A percentile compares a stretch with the other conserved stretches of the same genome.
phyloP scores from a whole-genome alignment of 2,888 invertebrate genomes.

The Busseola fusca region DNA sequence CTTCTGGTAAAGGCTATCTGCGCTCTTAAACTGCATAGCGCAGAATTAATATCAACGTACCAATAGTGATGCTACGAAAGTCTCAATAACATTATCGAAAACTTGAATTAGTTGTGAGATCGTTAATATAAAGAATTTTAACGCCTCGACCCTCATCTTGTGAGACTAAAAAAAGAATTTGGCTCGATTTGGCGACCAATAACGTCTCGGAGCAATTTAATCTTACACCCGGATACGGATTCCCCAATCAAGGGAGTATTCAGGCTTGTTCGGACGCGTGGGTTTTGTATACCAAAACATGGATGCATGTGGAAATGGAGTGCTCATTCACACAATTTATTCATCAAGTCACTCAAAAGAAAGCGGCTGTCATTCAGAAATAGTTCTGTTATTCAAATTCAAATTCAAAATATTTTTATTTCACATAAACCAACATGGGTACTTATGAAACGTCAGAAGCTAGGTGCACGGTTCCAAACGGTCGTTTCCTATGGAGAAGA shows the following conservation, averaged over 20 bases:
- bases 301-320: slow-evolving; percentile 20
- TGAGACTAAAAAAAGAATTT: slow-evolving; percentile 33
- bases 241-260: slow-evolving; percentile 68
- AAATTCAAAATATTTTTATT: too few species aligned
- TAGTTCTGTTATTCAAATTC: too few species aligned
- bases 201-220: slow-evolving; percentile 51
- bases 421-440: too few species aligned
- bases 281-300: slow-evolving; percentile 67
- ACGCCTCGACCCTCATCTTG: slow-evolving; percentile 38
- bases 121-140: slow-evolving; percentile 47
- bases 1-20: not conserved
- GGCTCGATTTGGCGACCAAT: slow-evolving; percentile 48
- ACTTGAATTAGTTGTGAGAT: slow-evolving; percentile 33
- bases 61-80: not conserved
- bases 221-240: slow-evolving; percentile 68
- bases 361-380: not conserved
- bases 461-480: too few species aligned
- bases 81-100: slow-evolving; percentile 27
- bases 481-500: too few species aligned
- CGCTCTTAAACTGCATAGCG: not conserved
- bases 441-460: too few species aligned
- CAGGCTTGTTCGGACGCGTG: slow-evolving; percentile 60
- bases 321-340: not conserved
- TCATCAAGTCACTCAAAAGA: too few species aligned
- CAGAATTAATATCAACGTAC: not conserved